phyloP scores from a whole-genome alignment of 2,797 vertebrate genomes.

The Hephaestus fuliginosus region DNA sequence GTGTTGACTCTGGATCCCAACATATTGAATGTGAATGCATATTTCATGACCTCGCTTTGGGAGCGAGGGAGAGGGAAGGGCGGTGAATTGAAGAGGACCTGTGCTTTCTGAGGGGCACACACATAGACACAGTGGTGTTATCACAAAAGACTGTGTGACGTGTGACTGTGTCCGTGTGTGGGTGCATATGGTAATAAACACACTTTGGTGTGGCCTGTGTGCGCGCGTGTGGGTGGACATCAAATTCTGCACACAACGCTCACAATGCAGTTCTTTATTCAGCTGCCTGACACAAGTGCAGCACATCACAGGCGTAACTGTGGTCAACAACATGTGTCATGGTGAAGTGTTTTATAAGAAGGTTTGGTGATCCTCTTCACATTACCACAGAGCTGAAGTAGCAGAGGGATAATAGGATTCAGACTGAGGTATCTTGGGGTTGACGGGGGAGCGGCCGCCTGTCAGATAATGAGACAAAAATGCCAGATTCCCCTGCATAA shows the following conservation, averaged over 20 bases:
- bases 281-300: conserved; percentile 8
- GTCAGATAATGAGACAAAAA: conserved; percentile 78
- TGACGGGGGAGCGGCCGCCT: conserved; percentile 57
- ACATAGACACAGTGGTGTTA: conserved; percentile 18
- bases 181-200: conserved; percentile 30
- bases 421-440: conserved; percentile 61
- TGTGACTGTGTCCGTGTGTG: conserved; percentile 32
- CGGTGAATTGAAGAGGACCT: conserved; percentile 49
- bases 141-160: conserved; percentile 27
- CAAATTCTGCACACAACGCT: not conserved
- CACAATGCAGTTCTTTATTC: conserved; percentile 14
- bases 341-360: conserved; percentile 28
- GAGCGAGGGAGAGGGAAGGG: conserved; percentile 41
- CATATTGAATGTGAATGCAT: conserved; percentile 77
- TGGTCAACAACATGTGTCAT: conserved; percentile 48
- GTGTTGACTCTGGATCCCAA: conserved; percentile 66
- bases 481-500: conserved; percentile 71
- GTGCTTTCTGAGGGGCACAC: conserved; percentile 34
- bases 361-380: conserved; percentile 38
- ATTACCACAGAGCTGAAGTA: conserved; percentile 28
- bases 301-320: conserved; percentile 28
- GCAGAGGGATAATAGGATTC: conserved; percentile 51
- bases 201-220: conserved; percentile 9
- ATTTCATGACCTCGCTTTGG: conserved; percentile 75
- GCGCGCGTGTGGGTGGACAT: conserved; percentile 40